A percentile compares a stretch with the other conserved stretches of the same genome.
These are phyloP conservation scores for Paradisaea rubra DNA, from an alignment of 2,113 vertebrate genomes.

Conservation along the genomic window DNA sequence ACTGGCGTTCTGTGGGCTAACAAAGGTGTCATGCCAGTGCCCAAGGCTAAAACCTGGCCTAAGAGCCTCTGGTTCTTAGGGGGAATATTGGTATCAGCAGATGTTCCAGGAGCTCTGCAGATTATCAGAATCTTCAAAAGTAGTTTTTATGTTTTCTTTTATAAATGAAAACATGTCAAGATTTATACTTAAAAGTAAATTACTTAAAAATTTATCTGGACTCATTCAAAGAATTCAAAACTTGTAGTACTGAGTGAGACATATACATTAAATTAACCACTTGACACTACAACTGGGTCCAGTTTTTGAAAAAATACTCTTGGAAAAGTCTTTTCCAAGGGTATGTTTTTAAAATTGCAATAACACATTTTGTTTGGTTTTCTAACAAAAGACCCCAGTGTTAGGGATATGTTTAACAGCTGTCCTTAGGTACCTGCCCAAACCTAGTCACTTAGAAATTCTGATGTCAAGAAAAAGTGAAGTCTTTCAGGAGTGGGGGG, in stretches of 20 bases:
- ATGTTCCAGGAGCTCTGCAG: neutral
- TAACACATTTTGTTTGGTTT: neutral
- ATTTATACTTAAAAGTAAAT: neutral
- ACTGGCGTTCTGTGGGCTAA: accelerated
- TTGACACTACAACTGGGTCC: neutral
- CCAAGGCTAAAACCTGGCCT: neutral
- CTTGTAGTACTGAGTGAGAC: neutral
- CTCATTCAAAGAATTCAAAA: neutral
- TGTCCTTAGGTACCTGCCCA: neutral
- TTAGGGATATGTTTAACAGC: neutral
- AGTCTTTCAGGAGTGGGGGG: neutral
- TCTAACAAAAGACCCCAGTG: neutral
- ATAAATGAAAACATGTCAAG: neutral
- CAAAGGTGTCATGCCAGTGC: neutral
- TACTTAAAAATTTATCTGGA: neutral
- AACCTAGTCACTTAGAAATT: neutral
- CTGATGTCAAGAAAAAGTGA: neutral
- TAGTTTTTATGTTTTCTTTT: neutral
- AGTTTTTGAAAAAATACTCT: neutral
- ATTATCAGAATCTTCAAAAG: neutral
- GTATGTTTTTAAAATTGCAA: neutral
- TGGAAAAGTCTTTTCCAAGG: neutral
- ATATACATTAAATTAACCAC: neutral
- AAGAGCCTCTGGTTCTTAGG: neutral
- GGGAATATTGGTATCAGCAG: accelerated